Evolutionary conservation across 2,797 vertebrate genomes (phyloP).

Genomic region (Bradypus variegatus): DNA sequence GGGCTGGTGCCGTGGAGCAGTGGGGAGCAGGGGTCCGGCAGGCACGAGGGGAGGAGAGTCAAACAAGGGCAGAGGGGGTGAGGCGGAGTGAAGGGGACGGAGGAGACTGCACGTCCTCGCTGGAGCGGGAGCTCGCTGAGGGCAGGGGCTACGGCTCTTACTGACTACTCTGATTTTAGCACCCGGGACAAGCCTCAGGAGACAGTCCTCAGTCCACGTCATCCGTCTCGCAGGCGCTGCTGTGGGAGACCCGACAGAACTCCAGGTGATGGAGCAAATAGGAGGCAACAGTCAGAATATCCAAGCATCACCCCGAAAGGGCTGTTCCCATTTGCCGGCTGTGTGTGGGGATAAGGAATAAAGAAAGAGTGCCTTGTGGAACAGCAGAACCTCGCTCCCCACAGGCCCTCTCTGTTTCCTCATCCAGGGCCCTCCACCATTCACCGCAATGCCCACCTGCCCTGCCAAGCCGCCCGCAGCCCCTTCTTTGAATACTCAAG

Average conservation of each 20-base stretch:
- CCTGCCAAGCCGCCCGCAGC: background rate
- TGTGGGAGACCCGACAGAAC: background rate
- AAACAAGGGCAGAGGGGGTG: background rate
- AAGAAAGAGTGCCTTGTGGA: rapidly evolving
- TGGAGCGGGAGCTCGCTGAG: background rate
- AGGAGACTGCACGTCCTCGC: background rate
- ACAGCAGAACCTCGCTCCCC: background rate
- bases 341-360: background rate
- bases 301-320: background rate
- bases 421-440: background rate
- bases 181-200: background rate
- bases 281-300: background rate
- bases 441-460: background rate
- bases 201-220: background rate
- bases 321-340: background rate
- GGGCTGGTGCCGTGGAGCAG: background rate
- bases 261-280: background rate
- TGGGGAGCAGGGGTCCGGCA: background rate
- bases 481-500: background rate
- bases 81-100: background rate
- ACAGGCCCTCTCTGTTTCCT: rapidly evolving
- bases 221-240: background rate
- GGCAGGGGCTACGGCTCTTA: background rate
- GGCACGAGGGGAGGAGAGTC: background rate
- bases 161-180: background rate